These are phyloP conservation scores for Dasypogon diadema DNA, from an alignment of 2,888 invertebrate species.

Conservation along the genomic window DNA sequence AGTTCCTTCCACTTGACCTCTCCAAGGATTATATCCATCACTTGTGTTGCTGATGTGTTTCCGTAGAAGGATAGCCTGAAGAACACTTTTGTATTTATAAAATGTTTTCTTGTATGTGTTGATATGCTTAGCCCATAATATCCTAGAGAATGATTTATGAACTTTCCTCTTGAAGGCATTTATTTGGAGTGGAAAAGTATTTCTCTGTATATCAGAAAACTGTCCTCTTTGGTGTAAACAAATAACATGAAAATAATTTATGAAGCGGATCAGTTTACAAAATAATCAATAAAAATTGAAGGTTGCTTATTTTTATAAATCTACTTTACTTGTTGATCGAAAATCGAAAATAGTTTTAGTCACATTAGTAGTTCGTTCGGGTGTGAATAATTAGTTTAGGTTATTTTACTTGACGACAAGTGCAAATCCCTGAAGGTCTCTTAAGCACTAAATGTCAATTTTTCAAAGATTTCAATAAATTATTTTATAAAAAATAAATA, in stretches of 20 bases:
- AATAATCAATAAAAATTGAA: not conserved
- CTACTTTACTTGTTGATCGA: not conserved
- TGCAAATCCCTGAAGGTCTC: no score
- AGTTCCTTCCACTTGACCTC: not conserved
- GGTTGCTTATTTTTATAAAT: not conserved
- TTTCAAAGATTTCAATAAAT: no score
- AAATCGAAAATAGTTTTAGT: not conserved
- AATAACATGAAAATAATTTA: constrained; percentile 12
- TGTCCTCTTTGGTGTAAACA: constrained; percentile 12
- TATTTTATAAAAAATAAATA: no score
- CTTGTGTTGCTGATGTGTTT: not conserved
- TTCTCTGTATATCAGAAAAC: not conserved
- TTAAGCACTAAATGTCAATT: no score
- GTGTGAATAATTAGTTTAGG: not conserved
- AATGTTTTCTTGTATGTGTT: constrained; percentile 1
- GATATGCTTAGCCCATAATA: not conserved
- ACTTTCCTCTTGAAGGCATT: constrained; percentile 1
- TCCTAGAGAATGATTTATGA: constrained; percentile 7
- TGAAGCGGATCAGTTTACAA: not conserved
- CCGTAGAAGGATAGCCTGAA: not conserved
- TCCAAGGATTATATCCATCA: not conserved
- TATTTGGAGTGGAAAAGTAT: not conserved
- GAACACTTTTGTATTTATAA: not conserved
- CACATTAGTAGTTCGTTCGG: not conserved
- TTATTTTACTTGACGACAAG: not conserved